Conservation (phyloP, 2,797 vertebrate species). For the Scolopax rusticola region DNA sequence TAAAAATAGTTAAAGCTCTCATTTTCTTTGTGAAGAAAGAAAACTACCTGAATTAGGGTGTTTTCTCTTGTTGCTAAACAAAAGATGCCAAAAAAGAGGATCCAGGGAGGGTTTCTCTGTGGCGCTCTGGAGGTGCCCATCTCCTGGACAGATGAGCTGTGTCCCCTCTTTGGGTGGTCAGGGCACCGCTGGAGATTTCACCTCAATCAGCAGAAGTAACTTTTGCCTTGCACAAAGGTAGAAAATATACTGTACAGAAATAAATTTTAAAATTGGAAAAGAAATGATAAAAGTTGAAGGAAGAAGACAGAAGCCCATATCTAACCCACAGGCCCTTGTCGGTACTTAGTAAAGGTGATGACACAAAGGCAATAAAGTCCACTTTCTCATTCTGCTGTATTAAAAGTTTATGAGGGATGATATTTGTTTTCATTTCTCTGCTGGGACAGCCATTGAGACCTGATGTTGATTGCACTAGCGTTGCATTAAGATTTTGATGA, state of each 20-base stretch:
- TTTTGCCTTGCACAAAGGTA: neutral
- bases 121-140: too few species aligned
- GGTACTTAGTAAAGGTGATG: neutral
- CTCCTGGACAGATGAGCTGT: neutral
- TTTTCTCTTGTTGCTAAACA: neutral
- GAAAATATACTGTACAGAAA: neutral
- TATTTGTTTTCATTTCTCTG: neutral
- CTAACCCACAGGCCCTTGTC: neutral
- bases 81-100: neutral
- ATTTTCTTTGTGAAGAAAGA: neutral
- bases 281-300: neutral
- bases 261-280: neutral
- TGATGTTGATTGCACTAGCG: neutral
- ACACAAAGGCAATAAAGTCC: neutral
- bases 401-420: neutral
- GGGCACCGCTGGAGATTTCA: neutral
- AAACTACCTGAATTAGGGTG: neutral
- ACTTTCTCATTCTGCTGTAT: neutral
- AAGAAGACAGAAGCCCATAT: neutral
- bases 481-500: neutral
- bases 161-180: neutral
- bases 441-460: neutral
- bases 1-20: neutral
- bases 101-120: rapidly evolving
- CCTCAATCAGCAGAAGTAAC: neutral